These are phyloP conservation scores for Cantharis rufa DNA, from an alignment of 2,888 invertebrate genomes.

Conservation along the genomic window DNA sequence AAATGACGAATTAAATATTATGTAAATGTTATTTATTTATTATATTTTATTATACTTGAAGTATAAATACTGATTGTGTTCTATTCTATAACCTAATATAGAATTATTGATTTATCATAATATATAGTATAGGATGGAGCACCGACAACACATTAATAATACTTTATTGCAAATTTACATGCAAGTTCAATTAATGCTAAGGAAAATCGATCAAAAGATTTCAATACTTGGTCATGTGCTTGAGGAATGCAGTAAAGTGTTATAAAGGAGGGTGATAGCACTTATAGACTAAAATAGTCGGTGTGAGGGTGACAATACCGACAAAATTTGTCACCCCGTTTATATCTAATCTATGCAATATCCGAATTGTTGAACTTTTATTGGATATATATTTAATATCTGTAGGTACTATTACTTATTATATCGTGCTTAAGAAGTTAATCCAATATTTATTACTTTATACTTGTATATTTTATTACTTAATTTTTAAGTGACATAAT, in stretches of 20 bases:
- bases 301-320: constrained; percentile 32
- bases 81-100: too few species aligned
- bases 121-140: neutral
- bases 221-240: constrained; percentile 7
- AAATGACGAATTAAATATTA: neutral
- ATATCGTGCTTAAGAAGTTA: neutral
- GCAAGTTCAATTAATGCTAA: neutral
- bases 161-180: neutral
- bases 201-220: constrained; percentile 4
- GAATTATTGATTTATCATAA: neutral
- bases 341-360: constrained; percentile 34
- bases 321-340: constrained; percentile 36
- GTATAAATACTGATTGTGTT: too few species aligned
- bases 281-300: constrained; percentile 17
- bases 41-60: too few species aligned
- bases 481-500: neutral
- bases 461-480: neutral
- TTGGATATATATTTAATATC: constrained; percentile 19
- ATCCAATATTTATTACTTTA: neutral
- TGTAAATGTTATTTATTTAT: too few species aligned
- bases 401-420: neutral
- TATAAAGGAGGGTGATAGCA: constrained; percentile 12
- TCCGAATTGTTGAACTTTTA: constrained; percentile 24
- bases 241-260: constrained; percentile 26
- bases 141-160: neutral